Base-by-base conservation (phyloP, 1,140 invertebrate genomes). In the Arctopsyche grandis region DNA sequence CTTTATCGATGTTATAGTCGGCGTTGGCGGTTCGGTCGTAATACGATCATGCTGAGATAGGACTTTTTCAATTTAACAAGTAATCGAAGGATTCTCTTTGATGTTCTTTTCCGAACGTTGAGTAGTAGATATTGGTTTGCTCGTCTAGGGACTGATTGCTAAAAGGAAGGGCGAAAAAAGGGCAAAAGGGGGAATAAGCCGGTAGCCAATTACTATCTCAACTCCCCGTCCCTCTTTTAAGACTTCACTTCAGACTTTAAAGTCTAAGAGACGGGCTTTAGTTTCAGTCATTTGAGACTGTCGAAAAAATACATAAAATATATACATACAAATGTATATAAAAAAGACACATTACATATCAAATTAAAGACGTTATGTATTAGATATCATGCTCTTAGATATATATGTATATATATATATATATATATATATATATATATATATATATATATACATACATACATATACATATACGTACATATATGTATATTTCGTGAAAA, bases 71-170 rank as follows among this genome's bases (percentile, higher is more conserved):
- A 52, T 52, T 52, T 52, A 52, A 52, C 48, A 16, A 52, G 48
- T 52, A 52, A 52, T 52, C 48, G 48, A 52, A 52, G 16, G 48
- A 66, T 66, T 66, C 60, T 12, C 60, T 66, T 66, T 66, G 60
- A 66, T 66, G 24, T 66, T 66, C 48, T 52, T 52, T 52, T 52
- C 19, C 60, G 24, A 66, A 26, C 60, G 9, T 12, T 12, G 24
- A 66, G 60, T 22, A 66, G 60, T 22, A 66, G 60, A 66, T 66
- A 66, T 66, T 21, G 60, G 60, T 21, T 22, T 22, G 10, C 21
- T 66, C 60, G 60, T 66, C 60, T 66, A 22, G 10, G 60, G 60
- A 3, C 19, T 66, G 60, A 66, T 66, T 66, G 60, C 24, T 66
- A 26, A 66, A 66, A 66, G 19, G 24, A 22, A 66, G 10, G 60